phyloP scores from a whole-genome alignment of 2,113 vertebrate species.

The Triplophysa dalaica region DNA sequence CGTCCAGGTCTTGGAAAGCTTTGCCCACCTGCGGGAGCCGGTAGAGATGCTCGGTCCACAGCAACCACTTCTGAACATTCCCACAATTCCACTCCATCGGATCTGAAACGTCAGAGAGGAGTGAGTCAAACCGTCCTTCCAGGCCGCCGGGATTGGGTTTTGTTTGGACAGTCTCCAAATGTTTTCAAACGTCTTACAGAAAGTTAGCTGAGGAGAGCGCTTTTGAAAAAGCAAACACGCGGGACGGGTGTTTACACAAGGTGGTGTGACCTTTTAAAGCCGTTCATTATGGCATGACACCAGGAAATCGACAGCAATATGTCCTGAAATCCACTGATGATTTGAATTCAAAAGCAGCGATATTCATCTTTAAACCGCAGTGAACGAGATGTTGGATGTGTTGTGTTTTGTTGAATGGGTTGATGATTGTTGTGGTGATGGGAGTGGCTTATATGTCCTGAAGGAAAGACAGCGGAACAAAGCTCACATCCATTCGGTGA shows the following conservation, averaged over 20 bases:
- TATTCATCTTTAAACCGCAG: too few relatives aligned
- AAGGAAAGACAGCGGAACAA: slow-evolving; percentile 54
- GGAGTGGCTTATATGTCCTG: slow-evolving; percentile 49
- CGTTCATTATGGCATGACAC: slow-evolving; percentile 10
- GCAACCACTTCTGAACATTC: slow-evolving; percentile 96
- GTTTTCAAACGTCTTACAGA: slow-evolving; percentile 38
- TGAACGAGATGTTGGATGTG: background rate
- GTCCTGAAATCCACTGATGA: background rate
- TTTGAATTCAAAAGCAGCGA: too few relatives aligned
- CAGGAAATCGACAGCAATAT: background rate
- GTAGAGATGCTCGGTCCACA: slow-evolving; percentile 97
- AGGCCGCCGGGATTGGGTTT: slow-evolving; percentile 2
- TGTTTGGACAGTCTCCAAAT: slow-evolving; percentile 45
- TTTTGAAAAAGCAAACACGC: slow-evolving; percentile 37
- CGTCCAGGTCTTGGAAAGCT: slow-evolving; percentile 89
- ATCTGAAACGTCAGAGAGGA: slow-evolving; percentile 69
- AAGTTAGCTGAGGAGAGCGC: slow-evolving; percentile 26
- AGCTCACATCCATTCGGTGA: slow-evolving; percentile 35
- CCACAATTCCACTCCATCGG: slow-evolving; percentile 87
- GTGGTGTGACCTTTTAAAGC: slow-evolving; percentile 31
- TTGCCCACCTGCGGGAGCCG: slow-evolving; percentile 87
- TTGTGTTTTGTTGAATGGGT: slow-evolving; percentile 59
- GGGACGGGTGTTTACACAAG: slow-evolving; percentile 46
- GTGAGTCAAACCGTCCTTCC: slow-evolving; percentile 17
- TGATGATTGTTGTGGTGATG: slow-evolving; percentile 60